Percentiles rank a stretch among this genome's conserved stretches.
These are phyloP conservation scores for Crenichthys baileyi DNA, from an alignment of 2,797 vertebrate species.

Conservation along the genomic window DNA sequence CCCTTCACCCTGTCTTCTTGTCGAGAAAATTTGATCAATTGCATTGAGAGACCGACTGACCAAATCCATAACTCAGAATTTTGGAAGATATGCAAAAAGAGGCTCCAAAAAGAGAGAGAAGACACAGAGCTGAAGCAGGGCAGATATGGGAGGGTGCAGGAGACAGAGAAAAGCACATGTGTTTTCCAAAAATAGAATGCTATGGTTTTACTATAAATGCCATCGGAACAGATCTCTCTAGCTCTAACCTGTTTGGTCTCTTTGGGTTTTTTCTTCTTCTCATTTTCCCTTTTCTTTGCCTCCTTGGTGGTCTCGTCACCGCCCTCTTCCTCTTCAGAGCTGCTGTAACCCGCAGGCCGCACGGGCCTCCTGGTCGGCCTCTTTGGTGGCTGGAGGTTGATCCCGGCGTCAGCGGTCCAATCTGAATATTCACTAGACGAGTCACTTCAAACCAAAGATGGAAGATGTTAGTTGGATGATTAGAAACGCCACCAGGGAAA, in stretches of 20 bases:
- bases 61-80: too few species aligned
- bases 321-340: constrained; percentile 89
- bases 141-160: too few species aligned
- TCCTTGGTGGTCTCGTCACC: constrained; percentile 58
- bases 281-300: constrained; percentile 56
- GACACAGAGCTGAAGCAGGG: too few species aligned
- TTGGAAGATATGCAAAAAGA: too few species aligned
- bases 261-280: constrained; percentile 87
- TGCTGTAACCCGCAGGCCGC: constrained; percentile 87
- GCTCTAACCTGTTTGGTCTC: constrained; percentile 87
- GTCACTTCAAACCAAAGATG: constrained; percentile 79
- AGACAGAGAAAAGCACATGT: too few species aligned
- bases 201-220: not conserved
- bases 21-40: too few species aligned
- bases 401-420: constrained; percentile 98
- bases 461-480: not conserved
- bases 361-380: constrained; percentile 87
- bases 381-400: constrained; percentile 98
- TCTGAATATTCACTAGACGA: constrained; percentile 98
- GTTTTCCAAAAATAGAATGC: not conserved
- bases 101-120: too few species aligned
- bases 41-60: too few species aligned
- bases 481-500: not conserved
- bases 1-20: too few species aligned
- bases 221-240: not conserved